These are phyloP conservation scores for Epizoanthus ramosus DNA, from an alignment of 92 coral and sea anemone species.

Conservation along the genomic window DNA sequence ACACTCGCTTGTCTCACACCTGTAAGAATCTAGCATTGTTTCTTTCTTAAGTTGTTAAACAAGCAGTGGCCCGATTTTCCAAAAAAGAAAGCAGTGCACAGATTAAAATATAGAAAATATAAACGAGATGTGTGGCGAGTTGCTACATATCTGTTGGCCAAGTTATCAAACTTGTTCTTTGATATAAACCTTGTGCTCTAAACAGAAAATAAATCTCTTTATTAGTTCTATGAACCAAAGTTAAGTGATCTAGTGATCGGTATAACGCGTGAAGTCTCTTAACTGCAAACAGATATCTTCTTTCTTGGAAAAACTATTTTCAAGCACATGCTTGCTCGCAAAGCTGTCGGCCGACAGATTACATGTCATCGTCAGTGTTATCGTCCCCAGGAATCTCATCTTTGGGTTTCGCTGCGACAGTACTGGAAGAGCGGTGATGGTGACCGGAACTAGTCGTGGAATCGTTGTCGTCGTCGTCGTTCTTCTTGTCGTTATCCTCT, in stretches of 20 bases:
- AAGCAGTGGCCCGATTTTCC: not conserved
- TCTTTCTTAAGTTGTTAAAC: not conserved
- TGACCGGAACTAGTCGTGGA: not conserved
- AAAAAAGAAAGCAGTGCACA: not conserved
- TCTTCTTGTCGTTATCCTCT: constrained; percentile 25
- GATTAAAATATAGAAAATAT: not conserved
- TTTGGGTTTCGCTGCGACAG: constrained; percentile 35
- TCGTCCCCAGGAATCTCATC: constrained; percentile 31
- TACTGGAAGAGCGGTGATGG: not conserved
- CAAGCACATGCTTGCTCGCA: not conserved
- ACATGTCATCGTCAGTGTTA: constrained; percentile 34
- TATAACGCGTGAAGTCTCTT: not conserved
- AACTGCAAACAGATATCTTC: not conserved
- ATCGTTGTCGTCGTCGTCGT: constrained; percentile 16
- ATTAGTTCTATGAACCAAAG: not conserved
- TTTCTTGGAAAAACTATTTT: not conserved
- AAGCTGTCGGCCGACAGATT: not conserved
- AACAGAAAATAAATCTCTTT: not conserved
- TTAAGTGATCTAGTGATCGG: not conserved
- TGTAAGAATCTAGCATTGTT: too few species aligned
- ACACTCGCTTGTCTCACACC: too few species aligned
- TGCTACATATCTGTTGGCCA: not conserved
- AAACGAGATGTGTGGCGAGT: constrained; percentile 2
- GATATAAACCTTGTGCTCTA: not conserved
- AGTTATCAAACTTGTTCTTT: not conserved